Conservation (phyloP, 2,797 vertebrate genomes). For the Gastrophryne carolinensis region DNA sequence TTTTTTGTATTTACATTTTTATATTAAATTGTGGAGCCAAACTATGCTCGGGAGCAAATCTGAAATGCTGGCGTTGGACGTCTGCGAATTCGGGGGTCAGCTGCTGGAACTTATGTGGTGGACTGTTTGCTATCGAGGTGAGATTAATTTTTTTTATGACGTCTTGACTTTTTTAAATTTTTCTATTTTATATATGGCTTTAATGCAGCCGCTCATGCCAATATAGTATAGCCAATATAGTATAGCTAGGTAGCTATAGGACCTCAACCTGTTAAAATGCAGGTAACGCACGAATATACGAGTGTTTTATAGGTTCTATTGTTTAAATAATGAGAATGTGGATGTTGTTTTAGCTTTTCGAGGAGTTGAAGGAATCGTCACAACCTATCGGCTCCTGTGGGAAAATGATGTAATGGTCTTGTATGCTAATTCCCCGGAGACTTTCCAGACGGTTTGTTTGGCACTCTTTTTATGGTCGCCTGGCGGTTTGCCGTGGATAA, state of each 20-base stretch:
- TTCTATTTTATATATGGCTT: background rate
- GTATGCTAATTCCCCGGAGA: background rate
- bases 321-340: no score
- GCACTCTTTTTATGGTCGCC: no score
- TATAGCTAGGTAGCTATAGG: no score
- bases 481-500: no score
- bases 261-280: no score
- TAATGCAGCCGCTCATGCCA: background rate
- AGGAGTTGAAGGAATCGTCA: background rate
- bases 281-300: no score
- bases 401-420: background rate
- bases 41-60: conserved; percentile 57
- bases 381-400: background rate
- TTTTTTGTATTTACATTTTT: conserved; percentile 26
- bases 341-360: background rate
- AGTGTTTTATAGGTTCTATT: no score
- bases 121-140: conserved; percentile 90
- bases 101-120: conserved; percentile 87
- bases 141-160: conserved; percentile 57
- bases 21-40: conserved; percentile 56
- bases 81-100: conserved; percentile 87
- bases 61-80: conserved; percentile 87
- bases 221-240: background rate
- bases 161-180: background rate
- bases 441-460: no score